A percentile compares a stretch with the other conserved stretches of the same genome.
Conservation (phyloP, 2,888 invertebrate genomes). For the Lucinisca nassula region DNA sequence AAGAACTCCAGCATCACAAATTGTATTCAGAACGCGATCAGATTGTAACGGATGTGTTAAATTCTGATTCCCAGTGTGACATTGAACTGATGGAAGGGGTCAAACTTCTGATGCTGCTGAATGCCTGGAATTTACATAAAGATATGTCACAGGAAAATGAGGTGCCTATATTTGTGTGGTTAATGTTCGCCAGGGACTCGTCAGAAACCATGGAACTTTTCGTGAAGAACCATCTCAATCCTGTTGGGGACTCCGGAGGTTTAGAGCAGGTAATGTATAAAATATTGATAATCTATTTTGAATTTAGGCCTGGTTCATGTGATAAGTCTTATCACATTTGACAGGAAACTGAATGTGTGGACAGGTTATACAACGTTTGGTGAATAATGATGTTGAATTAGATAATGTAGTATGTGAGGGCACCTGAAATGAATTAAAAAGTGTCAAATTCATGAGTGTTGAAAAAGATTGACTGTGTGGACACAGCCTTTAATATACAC, state of each 20-base stretch:
- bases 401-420: too few relatives aligned
- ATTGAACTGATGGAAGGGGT: slow-evolving; percentile 87
- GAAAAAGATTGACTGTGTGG: too few relatives aligned
- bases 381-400: too few relatives aligned
- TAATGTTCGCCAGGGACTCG: slow-evolving; percentile 88
- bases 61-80: slow-evolving; percentile 84
- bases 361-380: too few relatives aligned
- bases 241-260: slow-evolving; percentile 87
- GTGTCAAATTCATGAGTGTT: too few relatives aligned
- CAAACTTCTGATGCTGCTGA: slow-evolving; percentile 88
- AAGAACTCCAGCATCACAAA: slow-evolving; percentile 72
- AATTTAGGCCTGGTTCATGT: too few relatives aligned
- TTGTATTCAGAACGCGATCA: slow-evolving; percentile 75
- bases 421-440: too few relatives aligned
- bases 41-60: slow-evolving; percentile 78
- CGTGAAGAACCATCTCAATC: slow-evolving; percentile 88
- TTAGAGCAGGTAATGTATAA: slow-evolving; percentile 87
- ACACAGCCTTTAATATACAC: too few relatives aligned
- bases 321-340: too few relatives aligned
- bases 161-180: slow-evolving; percentile 88
- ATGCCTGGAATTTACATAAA: slow-evolving; percentile 85
- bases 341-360: too few relatives aligned
- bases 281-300: too few relatives aligned
- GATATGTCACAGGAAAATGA: slow-evolving; percentile 81
- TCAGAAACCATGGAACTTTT: slow-evolving; percentile 86